Percentiles rank a stretch among this genome's conserved stretches.
Evolutionary conservation across 2,888 invertebrate genomes (phyloP).

Genomic region (Cosmopolites sordidus): DNA sequence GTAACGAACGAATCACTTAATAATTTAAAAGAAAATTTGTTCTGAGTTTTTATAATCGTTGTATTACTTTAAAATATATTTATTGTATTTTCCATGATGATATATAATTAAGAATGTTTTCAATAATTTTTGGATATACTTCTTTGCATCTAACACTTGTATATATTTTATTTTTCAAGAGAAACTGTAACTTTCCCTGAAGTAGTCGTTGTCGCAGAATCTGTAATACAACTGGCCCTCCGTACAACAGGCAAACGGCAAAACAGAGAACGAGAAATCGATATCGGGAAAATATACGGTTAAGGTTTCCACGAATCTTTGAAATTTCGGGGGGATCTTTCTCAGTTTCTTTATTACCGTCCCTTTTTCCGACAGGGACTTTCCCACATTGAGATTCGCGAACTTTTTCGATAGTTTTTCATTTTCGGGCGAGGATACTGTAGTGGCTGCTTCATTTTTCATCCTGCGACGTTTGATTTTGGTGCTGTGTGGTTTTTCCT

Average conservation of each 20-base stretch:
- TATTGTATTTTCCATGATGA: too few relatives aligned
- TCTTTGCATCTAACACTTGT: too few relatives aligned
- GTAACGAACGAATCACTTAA: too few relatives aligned
- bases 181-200: background rate
- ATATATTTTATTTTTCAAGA: background rate
- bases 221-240: conserved; percentile 44
- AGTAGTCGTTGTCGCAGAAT: conserved; percentile 32
- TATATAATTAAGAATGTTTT: too few relatives aligned
- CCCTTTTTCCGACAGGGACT: background rate
- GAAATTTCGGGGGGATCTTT: conserved; percentile 33
- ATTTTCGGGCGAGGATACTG: too few relatives aligned
- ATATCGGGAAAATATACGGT: conserved; percentile 36
- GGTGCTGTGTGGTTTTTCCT: too few relatives aligned
- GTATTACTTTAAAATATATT: too few relatives aligned
- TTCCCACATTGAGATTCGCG: background rate
- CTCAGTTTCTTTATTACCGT: conserved; percentile 21
- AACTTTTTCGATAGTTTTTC: background rate
- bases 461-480: too few relatives aligned
- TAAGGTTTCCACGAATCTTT: conserved; percentile 38
- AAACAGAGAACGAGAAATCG: conserved; percentile 35
- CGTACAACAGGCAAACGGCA: conserved; percentile 42
- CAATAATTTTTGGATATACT: too few relatives aligned
- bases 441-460: too few relatives aligned
- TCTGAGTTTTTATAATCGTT: too few relatives aligned
- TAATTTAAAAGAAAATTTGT: too few relatives aligned